Conservation (phyloP, 1,140 invertebrate species). For the Atta texana region DNA sequence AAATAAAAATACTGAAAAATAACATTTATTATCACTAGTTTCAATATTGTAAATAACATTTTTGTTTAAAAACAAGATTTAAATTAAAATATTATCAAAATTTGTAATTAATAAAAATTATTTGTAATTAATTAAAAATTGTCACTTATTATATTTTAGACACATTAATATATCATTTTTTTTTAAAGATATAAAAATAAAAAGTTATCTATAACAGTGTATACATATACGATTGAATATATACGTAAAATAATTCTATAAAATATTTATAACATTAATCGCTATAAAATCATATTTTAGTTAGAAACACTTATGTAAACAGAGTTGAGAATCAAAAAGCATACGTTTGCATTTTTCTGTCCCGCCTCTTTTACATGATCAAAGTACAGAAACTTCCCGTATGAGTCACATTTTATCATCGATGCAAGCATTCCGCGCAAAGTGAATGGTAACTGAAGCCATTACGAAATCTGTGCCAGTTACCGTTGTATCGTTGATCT, state of each 20-base stretch:
- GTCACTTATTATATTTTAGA: constrained; percentile 4
- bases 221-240: not conserved
- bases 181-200: not conserved
- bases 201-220: not conserved
- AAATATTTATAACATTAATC: constrained; percentile 6
- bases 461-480: constrained; percentile 38
- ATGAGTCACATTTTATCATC: constrained; percentile 59
- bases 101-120: not conserved
- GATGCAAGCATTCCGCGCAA: constrained; percentile 31
- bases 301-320: not conserved
- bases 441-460: constrained; percentile 35
- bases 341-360: not conserved
- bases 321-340: constrained; percentile 26
- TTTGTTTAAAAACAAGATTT: not conserved
- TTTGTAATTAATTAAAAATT: not conserved
- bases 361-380: constrained; percentile 7
- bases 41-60: not conserved
- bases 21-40: not conserved
- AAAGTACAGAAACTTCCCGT: constrained; percentile 39
- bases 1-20: not conserved
- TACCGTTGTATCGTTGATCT: not conserved
- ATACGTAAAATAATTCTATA: not conserved
- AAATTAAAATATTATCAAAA: not conserved
- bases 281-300: not conserved
- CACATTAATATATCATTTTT: not conserved